Base-by-base conservation (phyloP, 2,113 vertebrate species). In the Pituophis catenifer region DNA sequence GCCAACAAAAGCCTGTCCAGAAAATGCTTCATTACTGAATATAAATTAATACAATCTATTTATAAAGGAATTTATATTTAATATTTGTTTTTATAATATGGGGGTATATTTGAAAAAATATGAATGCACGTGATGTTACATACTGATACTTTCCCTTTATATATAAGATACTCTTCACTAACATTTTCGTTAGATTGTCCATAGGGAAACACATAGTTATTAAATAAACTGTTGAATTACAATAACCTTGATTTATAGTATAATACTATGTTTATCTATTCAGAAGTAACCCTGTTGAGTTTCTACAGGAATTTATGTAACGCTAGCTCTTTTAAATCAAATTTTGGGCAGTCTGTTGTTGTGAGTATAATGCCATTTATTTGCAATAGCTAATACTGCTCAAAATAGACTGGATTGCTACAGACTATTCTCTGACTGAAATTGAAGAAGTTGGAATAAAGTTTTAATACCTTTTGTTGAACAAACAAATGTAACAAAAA, bases 201-300 rank as follows among this genome's bases (percentile, higher is more conserved):
- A 11, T 29, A 24, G 21, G 24, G 48, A 89, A 94, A 1, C 33
- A 21, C 11, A 52, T 26, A 17, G 88, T 88, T 95, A 94, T 96
- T 94, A 96, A 97, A 94, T 96, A 96, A 93, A n/a, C 87, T 89
- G 53, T 88, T 93, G 91, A 92, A 93, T 91, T 93, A 81, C 70
- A 38, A 33, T 81, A 23, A 95, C 92, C 96, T 95, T 94, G 94
- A 86, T 87, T 92, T 54, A 24, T 38, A 12, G 6, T n/a, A 38
- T 48, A 70, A 15, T 81, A 2, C 4, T 33, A 33, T 85, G 65
- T 13, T 4, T 91, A n/a, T 44, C n/a, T 85, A 3, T 53, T 53
- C 81, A 92, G 57, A 91, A 50, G 38, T 86, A 91, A 86, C 3
- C 54, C 23, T 44, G 8, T 86, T 38, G 70, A 55, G 11, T 85